Conservation (phyloP, 2,888 invertebrate species). For the Plagiodera versicolora region DNA sequence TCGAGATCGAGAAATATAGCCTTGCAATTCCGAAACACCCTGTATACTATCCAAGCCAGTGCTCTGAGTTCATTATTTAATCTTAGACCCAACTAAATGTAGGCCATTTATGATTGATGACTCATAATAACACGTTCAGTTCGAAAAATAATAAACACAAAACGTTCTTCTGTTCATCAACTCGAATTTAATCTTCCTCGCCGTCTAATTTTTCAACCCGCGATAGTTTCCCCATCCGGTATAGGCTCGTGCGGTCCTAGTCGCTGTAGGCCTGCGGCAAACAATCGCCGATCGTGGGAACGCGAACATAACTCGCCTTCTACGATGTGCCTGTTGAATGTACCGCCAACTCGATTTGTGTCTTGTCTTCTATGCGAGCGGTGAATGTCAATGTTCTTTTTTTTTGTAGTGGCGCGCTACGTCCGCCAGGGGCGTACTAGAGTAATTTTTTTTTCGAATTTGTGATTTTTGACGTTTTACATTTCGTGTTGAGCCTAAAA, state of each 20-base stretch:
- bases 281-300: constrained; percentile 48
- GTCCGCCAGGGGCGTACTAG: not conserved
- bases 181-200: too few relatives aligned
- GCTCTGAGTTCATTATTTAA: too few relatives aligned
- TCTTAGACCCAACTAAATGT: not conserved
- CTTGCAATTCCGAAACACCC: too few relatives aligned
- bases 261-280: constrained; percentile 32
- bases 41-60: too few relatives aligned
- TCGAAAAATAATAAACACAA: too few relatives aligned
- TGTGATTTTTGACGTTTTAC: too few relatives aligned
- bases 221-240: too few relatives aligned
- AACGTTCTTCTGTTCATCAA: too few relatives aligned
- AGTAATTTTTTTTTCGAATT: too few relatives aligned
- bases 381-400: constrained; percentile 12
- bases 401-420: constrained; percentile 2
- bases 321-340: constrained; percentile 17
- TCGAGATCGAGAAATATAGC: too few relatives aligned
- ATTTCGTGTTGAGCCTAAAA: too few relatives aligned
- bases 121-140: not conserved
- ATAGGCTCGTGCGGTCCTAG: constrained; percentile 40
- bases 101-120: not conserved
- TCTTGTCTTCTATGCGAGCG: constrained; percentile 20
- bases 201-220: too few relatives aligned
- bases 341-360: constrained; percentile 21
- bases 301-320: constrained; percentile 41